Conservation (phyloP, 1,140 invertebrate genomes). For the Drosophila ohnishii region DNA sequence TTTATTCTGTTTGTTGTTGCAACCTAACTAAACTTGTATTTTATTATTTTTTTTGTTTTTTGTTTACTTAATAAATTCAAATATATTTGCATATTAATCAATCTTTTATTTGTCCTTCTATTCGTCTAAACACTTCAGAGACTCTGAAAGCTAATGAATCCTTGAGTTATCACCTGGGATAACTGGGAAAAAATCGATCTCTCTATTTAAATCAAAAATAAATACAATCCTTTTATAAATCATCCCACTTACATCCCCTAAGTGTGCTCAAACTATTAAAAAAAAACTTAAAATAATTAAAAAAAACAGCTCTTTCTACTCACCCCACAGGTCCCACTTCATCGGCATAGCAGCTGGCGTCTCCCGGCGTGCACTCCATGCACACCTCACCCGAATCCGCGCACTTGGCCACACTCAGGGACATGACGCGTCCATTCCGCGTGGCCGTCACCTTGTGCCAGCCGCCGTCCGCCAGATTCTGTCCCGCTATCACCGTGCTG, state of each 20-base stretch:
- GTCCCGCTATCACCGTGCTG: slow-evolving; percentile 88
- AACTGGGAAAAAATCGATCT: too few relatives aligned
- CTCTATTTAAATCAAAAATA: too few relatives aligned
- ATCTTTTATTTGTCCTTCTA: background rate
- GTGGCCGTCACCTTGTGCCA: slow-evolving; percentile 97
- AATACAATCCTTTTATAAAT: background rate
- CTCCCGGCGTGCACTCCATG: slow-evolving; percentile 92
- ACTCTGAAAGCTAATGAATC: background rate
- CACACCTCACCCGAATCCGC: slow-evolving; percentile 93
- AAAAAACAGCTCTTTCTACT: slow-evolving; percentile 60
- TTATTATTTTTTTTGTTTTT: too few relatives aligned
- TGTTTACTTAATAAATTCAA: background rate
- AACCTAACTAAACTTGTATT: background rate
- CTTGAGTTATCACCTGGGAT: too few relatives aligned
- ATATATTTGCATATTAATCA: background rate
- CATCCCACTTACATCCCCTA: background rate
- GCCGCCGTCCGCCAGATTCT: slow-evolving; percentile 90
- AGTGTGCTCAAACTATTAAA: background rate
- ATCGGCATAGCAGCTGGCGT: slow-evolving; percentile 91
- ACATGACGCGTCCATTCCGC: slow-evolving; percentile 93
- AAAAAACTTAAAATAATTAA: background rate
- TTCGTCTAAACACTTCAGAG: background rate
- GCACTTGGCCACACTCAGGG: slow-evolving; percentile 91
- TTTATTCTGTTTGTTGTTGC: background rate
- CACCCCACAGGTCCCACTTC: slow-evolving; percentile 93